Evolutionary conservation across 2,113 vertebrate genomes (phyloP).

Genomic region (Pluvianellus socialis): DNA sequence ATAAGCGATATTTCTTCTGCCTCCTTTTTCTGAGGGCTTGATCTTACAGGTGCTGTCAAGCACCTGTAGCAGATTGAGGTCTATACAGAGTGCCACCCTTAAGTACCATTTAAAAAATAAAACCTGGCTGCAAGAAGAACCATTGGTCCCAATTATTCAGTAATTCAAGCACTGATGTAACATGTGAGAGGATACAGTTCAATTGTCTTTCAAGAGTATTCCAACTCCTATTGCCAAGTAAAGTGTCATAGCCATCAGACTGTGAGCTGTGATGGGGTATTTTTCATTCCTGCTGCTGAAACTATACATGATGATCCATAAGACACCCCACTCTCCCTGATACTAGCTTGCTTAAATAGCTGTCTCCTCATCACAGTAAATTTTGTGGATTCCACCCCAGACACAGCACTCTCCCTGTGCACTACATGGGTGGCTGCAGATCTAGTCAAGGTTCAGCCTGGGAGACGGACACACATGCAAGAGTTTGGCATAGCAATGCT

Average conservation of each 20-base stretch:
- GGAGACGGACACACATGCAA: rapidly evolving
- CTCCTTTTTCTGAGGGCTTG: not conserved
- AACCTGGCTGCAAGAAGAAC: not conserved
- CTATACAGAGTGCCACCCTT: not conserved
- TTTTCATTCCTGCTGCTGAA: not conserved
- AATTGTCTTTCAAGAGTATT: conserved; percentile 2
- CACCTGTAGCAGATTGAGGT: not conserved
- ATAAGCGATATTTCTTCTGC: not conserved
- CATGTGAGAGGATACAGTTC: not conserved
- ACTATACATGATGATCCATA: not conserved
- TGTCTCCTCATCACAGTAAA: rapidly evolving
- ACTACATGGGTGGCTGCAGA: not conserved
- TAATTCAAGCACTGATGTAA: not conserved
- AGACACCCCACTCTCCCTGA: not conserved
- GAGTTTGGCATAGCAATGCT: not conserved
- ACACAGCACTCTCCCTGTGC: not conserved
- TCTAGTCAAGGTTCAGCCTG: not conserved
- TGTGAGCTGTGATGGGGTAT: not conserved
- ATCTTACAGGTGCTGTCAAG: not conserved
- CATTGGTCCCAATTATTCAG: not conserved
- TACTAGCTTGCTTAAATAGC: not conserved
- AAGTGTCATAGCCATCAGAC: not conserved
- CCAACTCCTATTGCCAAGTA: not conserved
- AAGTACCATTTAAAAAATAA: conserved; percentile 26
- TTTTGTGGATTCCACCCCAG: not conserved